Base-by-base conservation (phyloP, 2,113 vertebrate species). In the Charina bottae region DNA sequence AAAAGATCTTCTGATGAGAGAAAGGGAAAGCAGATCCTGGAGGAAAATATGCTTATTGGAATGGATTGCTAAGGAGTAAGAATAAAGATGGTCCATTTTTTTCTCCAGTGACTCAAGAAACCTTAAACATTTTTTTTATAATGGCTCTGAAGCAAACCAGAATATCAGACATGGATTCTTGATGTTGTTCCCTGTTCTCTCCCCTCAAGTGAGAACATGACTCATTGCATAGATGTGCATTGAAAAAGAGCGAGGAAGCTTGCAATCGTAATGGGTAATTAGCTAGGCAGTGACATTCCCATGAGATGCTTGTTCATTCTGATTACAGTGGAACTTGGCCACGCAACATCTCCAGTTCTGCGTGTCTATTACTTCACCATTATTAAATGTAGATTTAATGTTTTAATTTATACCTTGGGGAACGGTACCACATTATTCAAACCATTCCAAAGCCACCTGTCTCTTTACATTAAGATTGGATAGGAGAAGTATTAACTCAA, bases 371-470 rank as follows among this genome's bases (percentile, higher is more conserved):
- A 92, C 91, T 92, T 92, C 87, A 83, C 91, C 28, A 83, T 88
- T 88, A 92, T 92, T 92, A 88, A 89, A 92, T 92, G 87, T 88
- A 92, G 91, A 92, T 92, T 88, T 88, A 87, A 78, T 37, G 46
- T 89, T 92, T 92, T 92, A 92, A 92, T 92, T 92, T 92, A 92
- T 89, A 89, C 91, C 91, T 92, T 89, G 56, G 91, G 91, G 91
- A 92, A 84, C 84, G 56, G 72, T 84, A n/a, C 91, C 87, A 89
- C 55, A 89, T 89, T 89, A 92, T 92, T 92, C 87, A 46, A 87
- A 84, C 91, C 58, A 62, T 92, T 58, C 87, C 88, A 46, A 92
- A 92, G 91, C 91, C 91, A 92, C 86, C 91, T 92, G 91, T 89
- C 91, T 92, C 87, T 92, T 89, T 89, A 92, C 88, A 92, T 64